These are phyloP conservation scores for Drosophila tani DNA, from an alignment of 1,140 invertebrate species.

Conservation along the genomic window DNA sequence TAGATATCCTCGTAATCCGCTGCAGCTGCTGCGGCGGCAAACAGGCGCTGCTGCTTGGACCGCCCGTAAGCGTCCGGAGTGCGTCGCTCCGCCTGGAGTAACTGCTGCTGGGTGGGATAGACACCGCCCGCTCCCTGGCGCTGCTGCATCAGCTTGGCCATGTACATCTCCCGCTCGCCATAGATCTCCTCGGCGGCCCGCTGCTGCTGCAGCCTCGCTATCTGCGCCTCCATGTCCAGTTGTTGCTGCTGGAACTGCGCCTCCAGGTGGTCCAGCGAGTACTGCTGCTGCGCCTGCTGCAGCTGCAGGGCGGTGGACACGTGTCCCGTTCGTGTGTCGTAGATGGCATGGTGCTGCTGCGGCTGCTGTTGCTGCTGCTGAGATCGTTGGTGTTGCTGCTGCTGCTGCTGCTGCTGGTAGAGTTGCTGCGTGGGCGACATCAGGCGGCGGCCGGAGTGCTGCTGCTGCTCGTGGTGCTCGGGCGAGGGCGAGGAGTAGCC, in stretches of 20 bases:
- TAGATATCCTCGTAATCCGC: constrained; percentile 94
- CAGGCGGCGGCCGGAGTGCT: constrained; percentile 63
- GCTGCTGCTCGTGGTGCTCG: constrained; percentile 85
- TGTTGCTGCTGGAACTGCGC: constrained; percentile 80
- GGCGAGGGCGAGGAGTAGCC: constrained; percentile 90
- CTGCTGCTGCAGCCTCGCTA: constrained; percentile 73
- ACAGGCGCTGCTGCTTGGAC: constrained; percentile 86
- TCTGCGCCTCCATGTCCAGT: constrained; percentile 81
- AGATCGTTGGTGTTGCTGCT: constrained; percentile 73
- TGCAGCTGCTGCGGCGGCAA: constrained; percentile 70
- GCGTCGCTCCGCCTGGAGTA: constrained; percentile 87
- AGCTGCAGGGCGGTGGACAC: constrained; percentile 75
- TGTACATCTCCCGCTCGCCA: constrained; percentile 79
- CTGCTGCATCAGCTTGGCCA: constrained; percentile 82
- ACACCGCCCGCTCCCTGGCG: constrained; percentile 38
- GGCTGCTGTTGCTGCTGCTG: constrained; percentile 68
- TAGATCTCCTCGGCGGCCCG: constrained; percentile 77
- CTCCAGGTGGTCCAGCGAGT: constrained; percentile 75
- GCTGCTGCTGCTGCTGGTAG: constrained; percentile 78
- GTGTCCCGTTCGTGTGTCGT: constrained; percentile 79
- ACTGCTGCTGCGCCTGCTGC: constrained; percentile 77
- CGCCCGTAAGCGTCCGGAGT: constrained; percentile 93
- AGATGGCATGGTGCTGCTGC: constrained; percentile 83
- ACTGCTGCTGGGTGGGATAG: constrained; percentile 63
- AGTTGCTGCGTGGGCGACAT: constrained; percentile 84